These are phyloP conservation scores for Zalophus californianus DNA, from an alignment of 2,797 vertebrate species.

Conservation along the genomic window DNA sequence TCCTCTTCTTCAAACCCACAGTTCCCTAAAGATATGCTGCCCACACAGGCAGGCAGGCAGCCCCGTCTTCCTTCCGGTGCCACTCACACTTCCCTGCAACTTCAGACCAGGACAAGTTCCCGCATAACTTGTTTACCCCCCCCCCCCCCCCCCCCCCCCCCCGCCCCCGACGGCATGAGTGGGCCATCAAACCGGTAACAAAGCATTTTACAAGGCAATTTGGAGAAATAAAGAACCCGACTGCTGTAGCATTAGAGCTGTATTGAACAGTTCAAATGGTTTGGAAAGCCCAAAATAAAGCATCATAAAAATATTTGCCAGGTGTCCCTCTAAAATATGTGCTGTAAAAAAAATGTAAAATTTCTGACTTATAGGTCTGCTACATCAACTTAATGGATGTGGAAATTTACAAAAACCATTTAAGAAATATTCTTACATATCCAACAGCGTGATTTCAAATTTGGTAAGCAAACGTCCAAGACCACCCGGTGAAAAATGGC, in stretches of 20 bases:
- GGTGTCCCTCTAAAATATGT: constrained; percentile 25
- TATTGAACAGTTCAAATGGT: not conserved
- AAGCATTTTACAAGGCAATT: constrained; percentile 26
- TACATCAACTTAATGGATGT: constrained; percentile 21
- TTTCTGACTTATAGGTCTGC: constrained; percentile 37
- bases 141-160: too few relatives aligned
- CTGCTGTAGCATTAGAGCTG: not conserved
- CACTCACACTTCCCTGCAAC: not conserved
- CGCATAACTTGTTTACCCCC: not conserved
- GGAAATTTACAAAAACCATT: constrained; percentile 60
- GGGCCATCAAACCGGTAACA: not conserved
- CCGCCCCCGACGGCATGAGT: not conserved
- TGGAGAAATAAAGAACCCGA: not conserved
- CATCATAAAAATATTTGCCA: constrained; percentile 67
- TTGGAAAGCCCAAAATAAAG: constrained; percentile 49
- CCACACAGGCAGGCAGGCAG: not conserved
- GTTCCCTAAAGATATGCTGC: not conserved
- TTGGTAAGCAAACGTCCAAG: not conserved
- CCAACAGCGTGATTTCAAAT: constrained; percentile 40
- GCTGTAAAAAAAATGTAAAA: constrained; percentile 50
- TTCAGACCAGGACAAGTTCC: not conserved
- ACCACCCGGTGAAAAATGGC: not conserved
- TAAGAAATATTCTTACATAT: constrained; percentile 42
- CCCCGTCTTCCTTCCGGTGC: not conserved
- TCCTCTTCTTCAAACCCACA: not conserved